Percentiles rank a stretch among this genome's conserved stretches.
Conservation (phyloP, 2,113 vertebrate species). For the Maylandia zebra region DNA sequence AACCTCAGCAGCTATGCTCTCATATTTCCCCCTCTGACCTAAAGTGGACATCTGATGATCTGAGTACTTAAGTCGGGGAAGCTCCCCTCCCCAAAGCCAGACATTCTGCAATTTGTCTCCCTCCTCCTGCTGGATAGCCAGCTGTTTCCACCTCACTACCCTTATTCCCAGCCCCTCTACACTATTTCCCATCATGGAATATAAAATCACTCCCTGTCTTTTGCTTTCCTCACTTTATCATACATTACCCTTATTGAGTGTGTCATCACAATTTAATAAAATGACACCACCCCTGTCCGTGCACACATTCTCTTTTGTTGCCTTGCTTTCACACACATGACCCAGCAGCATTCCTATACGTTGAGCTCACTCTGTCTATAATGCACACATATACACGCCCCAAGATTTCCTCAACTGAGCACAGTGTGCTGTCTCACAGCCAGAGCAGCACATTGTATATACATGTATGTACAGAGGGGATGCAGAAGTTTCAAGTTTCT, state of each 20-base stretch:
- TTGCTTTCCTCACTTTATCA: background rate
- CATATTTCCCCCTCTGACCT: conserved; percentile 32
- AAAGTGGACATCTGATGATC: conserved; percentile 21
- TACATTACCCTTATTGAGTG: background rate
- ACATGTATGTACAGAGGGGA: background rate
- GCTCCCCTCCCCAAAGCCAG: conserved; percentile 25
- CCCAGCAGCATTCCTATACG: conserved; percentile 47
- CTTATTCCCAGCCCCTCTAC: background rate
- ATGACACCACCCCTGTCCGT: background rate
- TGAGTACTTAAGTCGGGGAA: conserved; percentile 5
- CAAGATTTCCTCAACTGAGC: conserved; percentile 2
- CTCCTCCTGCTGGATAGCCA: conserved; percentile 30
- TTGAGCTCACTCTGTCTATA: conserved; percentile 52
- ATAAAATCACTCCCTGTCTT: background rate
- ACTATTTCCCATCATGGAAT: background rate
- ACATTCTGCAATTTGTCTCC: conserved; percentile 39
- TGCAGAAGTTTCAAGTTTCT: background rate
- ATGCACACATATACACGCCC: conserved; percentile 9
- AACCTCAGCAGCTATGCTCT: conserved; percentile 13
- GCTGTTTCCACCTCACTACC: conserved; percentile 43
- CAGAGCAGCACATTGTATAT: background rate
- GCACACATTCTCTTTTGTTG: background rate
- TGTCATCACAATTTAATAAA: background rate
- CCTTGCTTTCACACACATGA: background rate
- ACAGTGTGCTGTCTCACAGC: background rate